These are phyloP conservation scores for Netelia virgata DNA, from an alignment of 2,888 invertebrate genomes.

Conservation along the genomic window DNA sequence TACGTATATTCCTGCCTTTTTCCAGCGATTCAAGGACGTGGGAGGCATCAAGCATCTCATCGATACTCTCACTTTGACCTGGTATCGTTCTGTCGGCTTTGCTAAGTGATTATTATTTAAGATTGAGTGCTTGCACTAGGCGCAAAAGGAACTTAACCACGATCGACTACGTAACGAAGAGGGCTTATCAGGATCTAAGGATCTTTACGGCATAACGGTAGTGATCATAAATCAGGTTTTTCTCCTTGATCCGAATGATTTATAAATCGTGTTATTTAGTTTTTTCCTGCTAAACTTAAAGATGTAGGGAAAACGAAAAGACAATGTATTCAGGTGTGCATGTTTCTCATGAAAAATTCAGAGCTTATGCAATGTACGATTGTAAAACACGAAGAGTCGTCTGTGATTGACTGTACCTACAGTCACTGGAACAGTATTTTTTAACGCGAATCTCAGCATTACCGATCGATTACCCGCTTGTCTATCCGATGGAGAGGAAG, in stretches of 20 bases:
- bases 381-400: no score
- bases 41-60: slow-evolving; percentile 43
- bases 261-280: slow-evolving; percentile 75
- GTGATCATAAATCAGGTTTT: background rate
- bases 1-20: slow-evolving; percentile 14
- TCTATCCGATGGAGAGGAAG: no score
- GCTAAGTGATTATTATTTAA: slow-evolving; percentile 48
- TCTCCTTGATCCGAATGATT: background rate
- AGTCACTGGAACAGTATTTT: no score
- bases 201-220: slow-evolving; percentile 20
- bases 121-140: slow-evolving; percentile 38
- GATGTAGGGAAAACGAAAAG: no score
- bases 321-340: no score
- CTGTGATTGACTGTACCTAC: no score
- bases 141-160: slow-evolving; percentile 22
- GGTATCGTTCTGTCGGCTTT: slow-evolving; percentile 47
- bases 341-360: no score
- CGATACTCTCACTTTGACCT: slow-evolving; percentile 57
- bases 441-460: no score
- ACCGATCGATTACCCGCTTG: no score
- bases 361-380: no score
- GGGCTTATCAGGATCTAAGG: slow-evolving; percentile 5
- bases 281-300: no score
- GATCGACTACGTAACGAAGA: background rate
- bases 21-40: slow-evolving; percentile 37